phyloP scores from a whole-genome alignment of 2,888 invertebrate genomes.

The Cephus sareptanus region DNA sequence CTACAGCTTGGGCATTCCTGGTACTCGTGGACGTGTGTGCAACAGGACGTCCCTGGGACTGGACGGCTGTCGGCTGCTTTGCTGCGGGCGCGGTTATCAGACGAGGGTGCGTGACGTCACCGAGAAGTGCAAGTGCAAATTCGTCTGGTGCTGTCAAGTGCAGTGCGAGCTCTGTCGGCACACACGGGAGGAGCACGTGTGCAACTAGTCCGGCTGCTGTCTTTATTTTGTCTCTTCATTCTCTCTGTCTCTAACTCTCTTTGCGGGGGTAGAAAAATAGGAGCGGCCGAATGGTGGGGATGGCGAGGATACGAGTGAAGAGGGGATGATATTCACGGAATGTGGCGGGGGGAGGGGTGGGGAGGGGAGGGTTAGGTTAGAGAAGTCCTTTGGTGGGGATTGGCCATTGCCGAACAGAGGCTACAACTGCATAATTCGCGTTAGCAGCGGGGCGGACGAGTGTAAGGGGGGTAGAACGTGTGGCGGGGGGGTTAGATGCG shows the following conservation, averaged over 20 bases:
- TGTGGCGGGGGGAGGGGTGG: background rate
- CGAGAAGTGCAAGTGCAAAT: conserved; percentile 89
- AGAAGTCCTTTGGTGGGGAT: background rate
- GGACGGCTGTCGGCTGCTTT: conserved; percentile 87
- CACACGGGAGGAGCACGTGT: conserved; percentile 85
- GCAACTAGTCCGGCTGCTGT: conserved; percentile 73
- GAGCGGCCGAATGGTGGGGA: background rate
- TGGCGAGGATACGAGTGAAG: background rate
- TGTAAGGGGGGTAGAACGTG: background rate
- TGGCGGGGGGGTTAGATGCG: background rate
- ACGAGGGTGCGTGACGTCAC: conserved; percentile 84
- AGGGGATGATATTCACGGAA: background rate
- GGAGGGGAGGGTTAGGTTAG: background rate
- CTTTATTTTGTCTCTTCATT: background rate
- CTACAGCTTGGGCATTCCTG: conserved; percentile 81
- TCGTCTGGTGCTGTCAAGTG: conserved; percentile 92
- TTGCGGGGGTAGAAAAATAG: background rate
- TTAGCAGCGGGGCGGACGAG: background rate
- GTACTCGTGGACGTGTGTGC: conserved; percentile 85
- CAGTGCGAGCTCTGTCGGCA: conserved; percentile 85
- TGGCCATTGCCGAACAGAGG: conserved; percentile 2
- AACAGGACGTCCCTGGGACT: conserved; percentile 86
- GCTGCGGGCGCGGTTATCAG: conserved; percentile 90
- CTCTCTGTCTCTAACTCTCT: background rate
- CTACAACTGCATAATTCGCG: background rate